Evolutionary conservation across 2,113 vertebrate genomes (phyloP).

Genomic region (Maccullochella peelii): DNA sequence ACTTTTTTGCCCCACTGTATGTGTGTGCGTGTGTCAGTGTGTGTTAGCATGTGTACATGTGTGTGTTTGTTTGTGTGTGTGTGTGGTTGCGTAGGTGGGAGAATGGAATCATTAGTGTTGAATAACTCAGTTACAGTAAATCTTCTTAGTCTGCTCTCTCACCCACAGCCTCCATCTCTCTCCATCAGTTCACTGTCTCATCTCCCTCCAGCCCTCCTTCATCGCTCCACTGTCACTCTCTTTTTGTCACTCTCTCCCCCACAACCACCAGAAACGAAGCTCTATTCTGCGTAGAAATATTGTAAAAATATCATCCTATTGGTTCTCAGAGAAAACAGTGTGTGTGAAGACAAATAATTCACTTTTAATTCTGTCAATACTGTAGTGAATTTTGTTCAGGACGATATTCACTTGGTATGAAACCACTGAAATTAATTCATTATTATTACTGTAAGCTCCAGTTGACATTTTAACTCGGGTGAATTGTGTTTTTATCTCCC

Average conservation of each 20-base stretch:
- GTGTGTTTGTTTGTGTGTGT: too few relatives aligned
- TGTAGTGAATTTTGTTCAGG: constrained; percentile 1
- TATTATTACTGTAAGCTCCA: too few relatives aligned
- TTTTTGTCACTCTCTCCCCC: neutral
- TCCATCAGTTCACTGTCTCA: constrained; percentile 11
- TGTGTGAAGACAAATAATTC: neutral
- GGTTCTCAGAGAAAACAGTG: neutral
- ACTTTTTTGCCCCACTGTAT: too few relatives aligned
- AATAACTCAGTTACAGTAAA: constrained; percentile 91
- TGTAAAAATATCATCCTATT: neutral
- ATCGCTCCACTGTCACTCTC: neutral
- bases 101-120: constrained; percentile 85
- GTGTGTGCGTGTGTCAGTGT: neutral
- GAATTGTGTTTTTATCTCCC: neutral
- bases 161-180: constrained; percentile 21
- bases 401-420: neutral
- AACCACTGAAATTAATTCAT: neutral
- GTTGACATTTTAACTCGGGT: too few relatives aligned
- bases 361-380: neutral
- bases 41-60: neutral
- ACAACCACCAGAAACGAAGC: neutral
- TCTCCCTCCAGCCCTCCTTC: constrained; percentile 16
- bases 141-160: constrained; percentile 86
- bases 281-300: neutral
- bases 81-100: constrained; percentile 39